Percentiles rank a stretch among this genome's conserved stretches.
Evolutionary conservation across 2,113 vertebrate species (phyloP).

Genomic region (Amphilophus citrinellus): DNA sequence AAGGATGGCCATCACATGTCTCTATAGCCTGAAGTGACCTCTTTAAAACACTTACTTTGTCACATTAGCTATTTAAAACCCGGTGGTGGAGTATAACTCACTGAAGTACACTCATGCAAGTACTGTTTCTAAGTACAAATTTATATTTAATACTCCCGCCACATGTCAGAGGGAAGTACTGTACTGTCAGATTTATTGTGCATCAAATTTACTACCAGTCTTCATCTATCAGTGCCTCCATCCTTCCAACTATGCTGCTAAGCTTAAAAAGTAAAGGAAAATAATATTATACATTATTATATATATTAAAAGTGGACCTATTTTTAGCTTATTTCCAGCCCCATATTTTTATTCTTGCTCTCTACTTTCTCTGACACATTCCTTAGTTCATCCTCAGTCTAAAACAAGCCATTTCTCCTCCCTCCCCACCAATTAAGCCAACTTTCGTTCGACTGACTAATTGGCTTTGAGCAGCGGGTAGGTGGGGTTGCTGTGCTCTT

Average conservation of each 20-base stretch:
- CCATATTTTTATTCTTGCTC: too few relatives aligned
- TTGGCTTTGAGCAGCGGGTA: background rate
- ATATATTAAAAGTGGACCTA: background rate
- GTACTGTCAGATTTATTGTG: background rate
- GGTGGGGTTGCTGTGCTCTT: background rate
- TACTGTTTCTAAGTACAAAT: background rate
- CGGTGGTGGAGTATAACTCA: background rate
- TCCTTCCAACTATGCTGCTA: background rate
- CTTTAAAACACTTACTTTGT: background rate
- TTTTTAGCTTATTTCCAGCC: background rate
- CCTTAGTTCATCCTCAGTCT: too few relatives aligned
- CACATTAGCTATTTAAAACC: slow-evolving; percentile 12
- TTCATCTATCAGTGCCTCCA: background rate
- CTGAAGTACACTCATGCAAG: background rate
- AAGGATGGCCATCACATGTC: background rate
- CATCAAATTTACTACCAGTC: background rate
- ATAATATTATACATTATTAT: background rate
- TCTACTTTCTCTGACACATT: background rate
- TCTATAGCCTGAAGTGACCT: background rate
- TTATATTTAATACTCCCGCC: slow-evolving; percentile 1
- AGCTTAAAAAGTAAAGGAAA: background rate
- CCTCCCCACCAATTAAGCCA: too few relatives aligned
- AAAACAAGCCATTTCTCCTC: too few relatives aligned
- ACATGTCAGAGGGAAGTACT: background rate
- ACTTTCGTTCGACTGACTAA: background rate